A percentile compares a stretch with the other conserved stretches of the same genome.
These are phyloP conservation scores for Hydraecia micacea DNA, from an alignment of 2,888 invertebrate genomes.

Conservation along the genomic window DNA sequence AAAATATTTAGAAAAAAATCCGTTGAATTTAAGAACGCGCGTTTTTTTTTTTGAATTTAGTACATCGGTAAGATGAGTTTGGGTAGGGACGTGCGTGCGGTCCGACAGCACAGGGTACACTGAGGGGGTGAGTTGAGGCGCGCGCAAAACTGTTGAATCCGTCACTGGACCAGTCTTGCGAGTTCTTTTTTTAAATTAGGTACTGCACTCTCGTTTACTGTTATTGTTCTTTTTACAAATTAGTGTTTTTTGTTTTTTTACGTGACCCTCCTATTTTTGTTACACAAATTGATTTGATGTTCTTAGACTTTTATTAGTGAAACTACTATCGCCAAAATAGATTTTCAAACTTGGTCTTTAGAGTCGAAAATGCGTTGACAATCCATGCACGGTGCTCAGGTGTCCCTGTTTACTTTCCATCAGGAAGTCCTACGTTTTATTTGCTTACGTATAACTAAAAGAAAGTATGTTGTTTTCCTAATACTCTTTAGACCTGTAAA, in stretches of 20 bases:
- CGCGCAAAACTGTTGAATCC: conserved; percentile 88
- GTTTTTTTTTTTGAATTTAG: conserved; percentile 68
- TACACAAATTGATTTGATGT: background rate
- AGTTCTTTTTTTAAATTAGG: conserved; percentile 68
- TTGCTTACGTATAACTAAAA: background rate
- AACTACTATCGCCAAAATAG: background rate
- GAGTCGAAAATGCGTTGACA: conserved; percentile 15
- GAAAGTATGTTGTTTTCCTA: background rate
- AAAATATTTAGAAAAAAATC: conserved; percentile 61
- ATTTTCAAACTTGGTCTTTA: conserved; percentile 13
- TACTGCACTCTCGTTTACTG: conserved; percentile 44
- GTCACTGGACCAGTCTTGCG: conserved; percentile 70
- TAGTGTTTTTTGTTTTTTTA: background rate
- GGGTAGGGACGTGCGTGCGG: conserved; percentile 74
- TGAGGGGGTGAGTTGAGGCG: conserved; percentile 80
- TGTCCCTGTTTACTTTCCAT: conserved; percentile 24
- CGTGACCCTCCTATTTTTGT: no score
- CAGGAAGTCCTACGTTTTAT: conserved; percentile 20
- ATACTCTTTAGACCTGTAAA: background rate
- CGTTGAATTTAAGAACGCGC: conserved; percentile 58
- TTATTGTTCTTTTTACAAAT: conserved; percentile 36
- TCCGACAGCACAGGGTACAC: conserved; percentile 68
- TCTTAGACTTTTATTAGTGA: background rate
- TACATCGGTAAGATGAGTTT: conserved; percentile 70
- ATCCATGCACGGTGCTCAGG: conserved; percentile 9